A percentile compares a stretch with the other conserved stretches of the same genome.
Conservation (phyloP, 1,140 invertebrate genomes). For the Cyphomyrmex costatus region DNA sequence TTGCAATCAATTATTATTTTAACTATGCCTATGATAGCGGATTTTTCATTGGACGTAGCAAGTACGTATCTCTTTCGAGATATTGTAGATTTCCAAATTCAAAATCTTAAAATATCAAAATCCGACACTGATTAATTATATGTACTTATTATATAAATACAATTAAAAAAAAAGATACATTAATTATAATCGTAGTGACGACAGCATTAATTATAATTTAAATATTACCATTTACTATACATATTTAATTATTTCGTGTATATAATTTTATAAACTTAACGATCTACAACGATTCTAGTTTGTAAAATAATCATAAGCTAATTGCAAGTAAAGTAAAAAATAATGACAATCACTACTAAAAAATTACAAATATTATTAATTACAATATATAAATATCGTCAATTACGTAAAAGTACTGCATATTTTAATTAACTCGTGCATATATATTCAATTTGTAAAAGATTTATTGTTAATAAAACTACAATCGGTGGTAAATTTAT, state of each 20-base stretch:
- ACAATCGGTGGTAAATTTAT: not conserved
- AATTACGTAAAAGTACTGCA: not conserved
- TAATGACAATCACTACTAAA: not conserved
- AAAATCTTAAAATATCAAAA: not conserved
- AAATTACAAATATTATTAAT: not conserved
- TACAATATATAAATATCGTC: not conserved
- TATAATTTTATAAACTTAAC: not conserved
- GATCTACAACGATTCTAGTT: not conserved
- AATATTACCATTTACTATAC: not conserved
- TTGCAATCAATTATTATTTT: not conserved
- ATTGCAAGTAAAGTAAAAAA: not conserved
- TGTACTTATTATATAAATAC: not conserved
- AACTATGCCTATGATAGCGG: not conserved
- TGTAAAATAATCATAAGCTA: not conserved
- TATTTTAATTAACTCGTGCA: not conserved
- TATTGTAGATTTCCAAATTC: not conserved
- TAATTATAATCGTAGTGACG: no score
- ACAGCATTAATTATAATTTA: not conserved
- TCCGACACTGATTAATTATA: not conserved
- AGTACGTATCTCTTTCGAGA: not conserved
- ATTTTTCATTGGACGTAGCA: not conserved
- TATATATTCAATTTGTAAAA: not conserved
- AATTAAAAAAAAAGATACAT: not conserved
- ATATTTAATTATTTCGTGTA: not conserved
- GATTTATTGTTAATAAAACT: not conserved